Evolutionary conservation across 2,888 invertebrate genomes (phyloP).

Genomic region (Salticus scenicus): DNA sequence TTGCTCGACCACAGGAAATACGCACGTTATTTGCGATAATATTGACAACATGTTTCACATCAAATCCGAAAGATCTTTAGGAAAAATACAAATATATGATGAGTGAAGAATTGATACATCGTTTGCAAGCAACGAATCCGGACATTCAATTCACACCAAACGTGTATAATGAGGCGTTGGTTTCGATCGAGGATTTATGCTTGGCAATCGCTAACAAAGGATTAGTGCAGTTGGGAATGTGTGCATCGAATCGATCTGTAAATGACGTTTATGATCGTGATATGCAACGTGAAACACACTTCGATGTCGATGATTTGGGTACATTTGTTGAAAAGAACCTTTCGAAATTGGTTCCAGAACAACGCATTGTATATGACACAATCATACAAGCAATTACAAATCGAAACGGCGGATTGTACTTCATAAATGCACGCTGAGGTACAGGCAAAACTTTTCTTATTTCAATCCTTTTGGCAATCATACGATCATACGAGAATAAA

Average conservation of each 20-base stretch:
- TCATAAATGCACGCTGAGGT: neutral
- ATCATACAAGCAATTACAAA: neutral
- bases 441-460: neutral
- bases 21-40: too few species aligned
- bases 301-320: neutral
- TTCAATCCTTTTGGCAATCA: neutral
- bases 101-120: constrained; percentile 25
- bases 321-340: neutral
- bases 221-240: constrained; percentile 39
- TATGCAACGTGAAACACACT: neutral
- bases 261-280: constrained; percentile 15
- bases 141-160: constrained; percentile 25
- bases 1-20: constrained; percentile 52
- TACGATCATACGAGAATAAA: neutral
- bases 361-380: neutral
- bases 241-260: constrained; percentile 18
- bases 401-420: neutral
- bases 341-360: neutral
- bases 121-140: neutral
- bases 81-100: constrained; percentile 61
- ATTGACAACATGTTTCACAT: constrained; percentile 56
- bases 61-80: constrained; percentile 70
- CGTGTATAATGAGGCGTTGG: constrained; percentile 18
- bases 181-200: constrained; percentile 22
- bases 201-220: constrained; percentile 30